These are phyloP conservation scores for Suillia variegata DNA, from an alignment of 2,888 invertebrate species.

Conservation along the genomic window DNA sequence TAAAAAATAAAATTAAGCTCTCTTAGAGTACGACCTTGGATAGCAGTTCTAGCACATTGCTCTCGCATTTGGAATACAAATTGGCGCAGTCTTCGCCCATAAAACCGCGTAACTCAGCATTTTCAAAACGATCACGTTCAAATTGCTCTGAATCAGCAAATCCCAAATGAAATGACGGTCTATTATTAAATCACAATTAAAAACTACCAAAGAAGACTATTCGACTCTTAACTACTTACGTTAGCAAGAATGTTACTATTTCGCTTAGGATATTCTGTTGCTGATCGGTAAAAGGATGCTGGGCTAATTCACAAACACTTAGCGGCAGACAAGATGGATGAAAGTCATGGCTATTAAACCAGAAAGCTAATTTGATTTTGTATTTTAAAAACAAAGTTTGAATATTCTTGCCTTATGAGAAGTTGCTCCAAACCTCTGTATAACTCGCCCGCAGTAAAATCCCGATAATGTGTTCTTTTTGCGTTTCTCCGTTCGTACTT, in stretches of 20 bases:
- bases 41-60: not conserved
- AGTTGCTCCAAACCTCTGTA: conserved; percentile 42
- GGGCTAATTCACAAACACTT: conserved; percentile 71
- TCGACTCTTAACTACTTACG: conserved; percentile 68
- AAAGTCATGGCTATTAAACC: conserved; percentile 65
- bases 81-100: conserved; percentile 50
- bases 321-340: conserved; percentile 71
- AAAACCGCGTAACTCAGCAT: conserved; percentile 54
- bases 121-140: conserved; percentile 47
- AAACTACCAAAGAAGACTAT: not conserved
- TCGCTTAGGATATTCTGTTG: conserved; percentile 69
- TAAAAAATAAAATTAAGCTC: no score
- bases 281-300: conserved; percentile 66
- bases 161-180: conserved; percentile 64
- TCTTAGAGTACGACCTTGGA: no score
- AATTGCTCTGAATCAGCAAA: conserved; percentile 64
- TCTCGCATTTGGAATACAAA: conserved; percentile 48
- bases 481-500: not conserved
- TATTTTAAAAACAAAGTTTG: not conserved
- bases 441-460: conserved; percentile 47
- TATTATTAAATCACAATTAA: conserved; percentile 38
- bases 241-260: conserved; percentile 69
- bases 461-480: conserved; percentile 29
- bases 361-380: conserved; percentile 25
- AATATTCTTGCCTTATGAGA: conserved; percentile 28